Evolutionary conservation across 2,888 invertebrate genomes (phyloP), one percentile per base, ranked within the genome.

Genomic region (Andrena trimmerana): DNA sequence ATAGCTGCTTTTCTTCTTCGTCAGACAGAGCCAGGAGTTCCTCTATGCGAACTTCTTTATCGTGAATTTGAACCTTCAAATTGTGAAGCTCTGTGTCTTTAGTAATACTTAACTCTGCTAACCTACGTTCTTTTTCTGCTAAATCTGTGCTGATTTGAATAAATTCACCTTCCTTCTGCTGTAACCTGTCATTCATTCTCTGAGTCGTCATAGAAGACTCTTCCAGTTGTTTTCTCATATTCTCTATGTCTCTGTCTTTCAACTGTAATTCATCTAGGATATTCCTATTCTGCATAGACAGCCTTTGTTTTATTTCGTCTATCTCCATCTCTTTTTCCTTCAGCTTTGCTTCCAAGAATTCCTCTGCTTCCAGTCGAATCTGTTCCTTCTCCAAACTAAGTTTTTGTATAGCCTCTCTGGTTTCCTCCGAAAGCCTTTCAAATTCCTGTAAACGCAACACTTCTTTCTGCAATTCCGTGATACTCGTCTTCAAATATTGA

Each of bases 31-130:
- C 93, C 79, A 95, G 94, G 66, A 96, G 94, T 82, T 96, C 96
- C 7, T 93, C 91, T 52, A 96, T 94, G 8, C 94, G 79, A 87
- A 92, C 79, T 88, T 94, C 87, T 89, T 94, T 87, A 84, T 95
- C 95, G 54, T 95, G 95, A 88, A 96, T 94, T 91, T 95, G 96
- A 85, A 96, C 96, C 90, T 96, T 97, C 20, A 97, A 93, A 7
- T 96, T 96, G 10, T 97, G 96, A 86, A 97, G 96, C 93, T 97
- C 97, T 63, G 96, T 93, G 90, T 97, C 97, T 92, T 97, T 97
- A 72, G 95, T 95, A 75, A 94, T 95, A 76, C 92, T 95, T 79
- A 95, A 89, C 86, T 95, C 96, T 86, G 95, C 90, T 0, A 93
- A 65, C 72, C 89, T 83, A 24, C 90, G 81, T 5, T 92, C 92